Percentiles rank a stretch among this genome's conserved stretches.
These are phyloP conservation scores for Myopa tessellatipennis DNA, from an alignment of 2,888 invertebrate species.

Conservation along the genomic window DNA sequence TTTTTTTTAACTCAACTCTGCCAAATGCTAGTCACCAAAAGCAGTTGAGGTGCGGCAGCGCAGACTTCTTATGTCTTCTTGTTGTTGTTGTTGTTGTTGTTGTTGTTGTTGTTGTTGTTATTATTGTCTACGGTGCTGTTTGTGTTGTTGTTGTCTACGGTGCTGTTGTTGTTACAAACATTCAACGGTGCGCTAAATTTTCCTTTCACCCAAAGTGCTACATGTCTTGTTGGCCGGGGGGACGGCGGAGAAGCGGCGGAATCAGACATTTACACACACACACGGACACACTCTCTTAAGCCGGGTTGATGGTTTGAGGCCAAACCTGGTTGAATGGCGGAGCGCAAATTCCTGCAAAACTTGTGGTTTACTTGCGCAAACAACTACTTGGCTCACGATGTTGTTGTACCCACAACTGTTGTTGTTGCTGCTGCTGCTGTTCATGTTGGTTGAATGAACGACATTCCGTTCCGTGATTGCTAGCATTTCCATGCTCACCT, in stretches of 20 bases:
- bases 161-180: neutral
- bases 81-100: neutral
- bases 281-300: neutral
- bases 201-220: slow-evolving; percentile 26
- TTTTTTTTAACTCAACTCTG: no score
- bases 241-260: no score
- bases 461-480: slow-evolving; percentile 29
- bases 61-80: neutral
- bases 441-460: slow-evolving; percentile 30
- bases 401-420: neutral
- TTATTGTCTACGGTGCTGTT: neutral
- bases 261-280: neutral
- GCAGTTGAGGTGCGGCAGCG: no score
- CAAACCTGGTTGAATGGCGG: neutral
- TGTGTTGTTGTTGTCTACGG: neutral
- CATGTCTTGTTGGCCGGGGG: neutral
- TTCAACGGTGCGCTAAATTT: slow-evolving; percentile 18
- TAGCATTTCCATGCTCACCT: slow-evolving; percentile 6
- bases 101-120: neutral
- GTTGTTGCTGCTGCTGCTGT: neutral
- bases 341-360: neutral
- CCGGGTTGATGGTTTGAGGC: neutral
- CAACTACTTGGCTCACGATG: neutral
- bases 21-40: no score
- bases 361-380: slow-evolving; percentile 13